Base-by-base conservation (phyloP, 2,797 vertebrate genomes). In the Molossus molossus region DNA sequence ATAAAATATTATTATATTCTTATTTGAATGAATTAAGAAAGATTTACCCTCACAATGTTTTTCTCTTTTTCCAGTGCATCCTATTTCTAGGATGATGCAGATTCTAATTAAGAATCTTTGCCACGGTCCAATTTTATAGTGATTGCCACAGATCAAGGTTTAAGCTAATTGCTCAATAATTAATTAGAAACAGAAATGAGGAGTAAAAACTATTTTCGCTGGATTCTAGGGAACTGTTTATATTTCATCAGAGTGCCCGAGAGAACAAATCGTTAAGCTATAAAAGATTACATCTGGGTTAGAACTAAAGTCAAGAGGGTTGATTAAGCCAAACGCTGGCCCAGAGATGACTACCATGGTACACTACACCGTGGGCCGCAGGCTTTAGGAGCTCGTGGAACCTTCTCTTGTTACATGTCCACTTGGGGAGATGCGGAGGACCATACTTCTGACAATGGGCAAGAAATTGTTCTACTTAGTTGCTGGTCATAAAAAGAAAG, bases 231-330 rank as follows among this genome's bases (percentile, higher is more conserved):
- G 96, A 97, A 97, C 96, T 94, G 95, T 98, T 98, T 98, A 84
- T 97, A 96, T 97, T 98, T 97, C 95, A 97, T 91, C 97, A 96
- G 96, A 94, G 91, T 96, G 96, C 97, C 97, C 50, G 90, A 97
- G 97, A 93, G 97, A 98, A 97, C 97, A 98, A 98, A 98, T 98
- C 98, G 97, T 97, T 97, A 98, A 97, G 96, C 97, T 96, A 96
- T 96, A 95, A 97, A 98, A 98, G 98, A 98, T 98, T 98, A 98
- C 97, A 98, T 98, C 97, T 98, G 97, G 96, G 91, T 95, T 98
- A 98, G 97, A 98, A 97, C 98, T 98, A 98, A 98, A 98, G 97
- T 98, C 98, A 98, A 98, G 96, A 95, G 76, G 97, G 98, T 98
- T 98, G 97, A 98, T 98, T 98, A 98, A 98, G 91, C 97, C 97